A percentile compares a stretch with the other conserved stretches of the same genome.
Conservation (phyloP, 1,140 invertebrate genomes). For the Magallana gigas region DNA sequence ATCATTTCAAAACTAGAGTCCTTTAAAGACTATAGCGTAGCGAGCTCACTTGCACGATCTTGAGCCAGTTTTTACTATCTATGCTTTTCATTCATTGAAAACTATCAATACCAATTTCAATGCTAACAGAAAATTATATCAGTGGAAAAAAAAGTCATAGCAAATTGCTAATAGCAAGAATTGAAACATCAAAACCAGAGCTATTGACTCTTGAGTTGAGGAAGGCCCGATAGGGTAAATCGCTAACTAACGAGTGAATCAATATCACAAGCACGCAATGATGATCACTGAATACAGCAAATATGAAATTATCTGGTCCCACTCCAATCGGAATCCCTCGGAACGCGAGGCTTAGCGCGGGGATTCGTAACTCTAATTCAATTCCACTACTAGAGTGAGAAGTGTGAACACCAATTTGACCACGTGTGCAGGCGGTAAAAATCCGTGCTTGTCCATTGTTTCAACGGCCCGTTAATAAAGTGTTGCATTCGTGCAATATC, state of each 20-base stretch:
- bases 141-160: no score
- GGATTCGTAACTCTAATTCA: not conserved
- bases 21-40: no score
- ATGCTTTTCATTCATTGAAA: no score
- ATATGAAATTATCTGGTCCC: slow-evolving; percentile 4
- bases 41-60: no score
- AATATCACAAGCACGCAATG: not conserved
- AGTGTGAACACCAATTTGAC: slow-evolving; percentile 31
- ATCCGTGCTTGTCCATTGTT: not conserved
- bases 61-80: no score
- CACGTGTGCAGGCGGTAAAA: slow-evolving; percentile 16
- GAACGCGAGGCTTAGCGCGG: not conserved
- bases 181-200: not conserved
- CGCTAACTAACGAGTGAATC: not conserved
- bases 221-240: not conserved
- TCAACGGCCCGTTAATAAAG: not conserved
- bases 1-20: no score
- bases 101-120: no score
- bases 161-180: not conserved
- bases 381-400: not conserved
- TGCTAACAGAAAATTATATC: no score
- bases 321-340: not conserved
- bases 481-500: not conserved
- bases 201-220: not conserved
- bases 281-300: not conserved